phyloP scores from a whole-genome alignment of 2,888 invertebrate species.

The Smittia aterrima region DNA sequence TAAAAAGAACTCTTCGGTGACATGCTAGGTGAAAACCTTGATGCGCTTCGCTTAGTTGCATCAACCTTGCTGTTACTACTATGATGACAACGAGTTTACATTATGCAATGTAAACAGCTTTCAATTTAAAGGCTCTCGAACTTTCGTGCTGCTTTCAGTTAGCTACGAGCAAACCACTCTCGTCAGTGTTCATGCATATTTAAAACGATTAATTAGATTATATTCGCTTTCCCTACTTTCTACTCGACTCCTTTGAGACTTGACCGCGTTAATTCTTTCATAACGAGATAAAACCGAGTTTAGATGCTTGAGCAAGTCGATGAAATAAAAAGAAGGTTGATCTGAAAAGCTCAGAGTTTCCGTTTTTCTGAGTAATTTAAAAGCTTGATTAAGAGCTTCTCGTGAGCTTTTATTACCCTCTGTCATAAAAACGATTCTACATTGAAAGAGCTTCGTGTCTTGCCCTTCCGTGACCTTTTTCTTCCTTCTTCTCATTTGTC shows the following conservation, averaged over 20 bases:
- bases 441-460: background rate
- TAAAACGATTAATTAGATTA: constrained; percentile 1
- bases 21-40: background rate
- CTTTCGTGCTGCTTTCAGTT: background rate
- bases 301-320: too few relatives aligned
- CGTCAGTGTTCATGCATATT: background rate
- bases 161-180: background rate
- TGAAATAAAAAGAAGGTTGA: too few relatives aligned
- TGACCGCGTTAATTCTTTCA: background rate
- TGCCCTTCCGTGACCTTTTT: constrained; percentile 6
- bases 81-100: constrained; percentile 3
- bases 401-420: background rate
- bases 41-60: background rate
- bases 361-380: too few relatives aligned
- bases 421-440: background rate
- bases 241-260: background rate
- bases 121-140: constrained; percentile 7
- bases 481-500: background rate
- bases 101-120: constrained; percentile 6
- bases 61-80: background rate
- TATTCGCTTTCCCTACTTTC: background rate
- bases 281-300: background rate
- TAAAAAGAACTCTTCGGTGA: background rate
- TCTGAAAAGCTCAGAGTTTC: too few relatives aligned
- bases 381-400: too few relatives aligned